Percentiles rank a stretch among this genome's conserved stretches.
phyloP scores from a whole-genome alignment of 2,113 vertebrate species.

The Microtus ochrogaster region DNA sequence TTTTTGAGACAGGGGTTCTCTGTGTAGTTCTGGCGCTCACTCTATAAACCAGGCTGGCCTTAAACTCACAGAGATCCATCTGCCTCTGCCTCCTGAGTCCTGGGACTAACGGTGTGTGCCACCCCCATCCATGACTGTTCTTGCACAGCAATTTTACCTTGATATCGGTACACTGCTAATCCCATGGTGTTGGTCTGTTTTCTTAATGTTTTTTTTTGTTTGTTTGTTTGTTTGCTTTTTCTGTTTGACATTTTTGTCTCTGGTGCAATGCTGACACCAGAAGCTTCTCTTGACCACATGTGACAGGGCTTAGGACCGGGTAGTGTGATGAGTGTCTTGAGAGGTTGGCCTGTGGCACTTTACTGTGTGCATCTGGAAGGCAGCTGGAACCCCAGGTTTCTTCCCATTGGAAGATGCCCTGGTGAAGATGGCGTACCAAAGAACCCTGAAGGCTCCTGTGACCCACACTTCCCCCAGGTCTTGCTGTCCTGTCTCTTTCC shows the following conservation, averaged over 20 bases:
- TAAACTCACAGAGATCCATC: not conserved
- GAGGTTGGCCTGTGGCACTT: not conserved
- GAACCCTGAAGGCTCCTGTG: not conserved
- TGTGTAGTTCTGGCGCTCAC: not conserved
- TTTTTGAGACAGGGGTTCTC: not conserved
- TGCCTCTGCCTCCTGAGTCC: not conserved
- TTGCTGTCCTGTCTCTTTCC: not conserved
- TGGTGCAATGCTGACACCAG: not conserved
- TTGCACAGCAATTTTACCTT: not conserved
- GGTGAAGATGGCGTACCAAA: rapidly evolving
- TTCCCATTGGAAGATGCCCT: not conserved
- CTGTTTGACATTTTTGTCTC: not conserved
- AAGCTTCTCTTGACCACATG: not conserved
- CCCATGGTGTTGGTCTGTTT: not conserved
- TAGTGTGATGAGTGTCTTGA: not conserved
- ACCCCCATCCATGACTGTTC: not conserved
- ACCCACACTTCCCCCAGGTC: not conserved
- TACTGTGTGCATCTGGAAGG: not conserved
- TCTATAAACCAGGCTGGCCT: not conserved
- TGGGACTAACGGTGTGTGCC: not conserved
- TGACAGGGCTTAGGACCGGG: not conserved
- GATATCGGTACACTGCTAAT: not conserved
- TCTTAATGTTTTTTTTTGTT: not conserved
- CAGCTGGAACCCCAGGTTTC: not conserved
- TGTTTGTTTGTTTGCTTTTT: not conserved